Base-by-base conservation (phyloP, 2,113 vertebrate genomes). In the Salvator merianae region DNA sequence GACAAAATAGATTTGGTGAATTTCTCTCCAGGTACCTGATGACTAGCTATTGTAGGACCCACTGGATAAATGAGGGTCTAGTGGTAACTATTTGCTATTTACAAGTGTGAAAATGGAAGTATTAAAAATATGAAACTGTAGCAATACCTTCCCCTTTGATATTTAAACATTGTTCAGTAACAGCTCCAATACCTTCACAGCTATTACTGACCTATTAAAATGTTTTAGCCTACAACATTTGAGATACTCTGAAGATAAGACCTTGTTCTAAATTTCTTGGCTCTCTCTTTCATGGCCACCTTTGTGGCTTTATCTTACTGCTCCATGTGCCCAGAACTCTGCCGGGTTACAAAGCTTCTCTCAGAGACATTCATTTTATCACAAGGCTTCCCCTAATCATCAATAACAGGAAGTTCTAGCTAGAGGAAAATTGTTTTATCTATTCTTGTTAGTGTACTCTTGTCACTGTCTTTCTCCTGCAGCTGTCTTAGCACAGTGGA, bases 161-260 rank as follows among this genome's bases (percentile, higher is more conserved):
- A 55, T 77, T 84, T 84, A 3, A 82, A 32, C 32, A 0, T 0
- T n/a, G 62, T 79, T 26, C 43, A 43, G 75, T 24, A 81, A 32
- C 10, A 86, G 68, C 12, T 32, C 4, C n/a, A 75, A 24, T 22
- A 32, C 18, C 20, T 53, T 50, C 36, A 38, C n/a, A 55, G 43
- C 28, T 81, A 66, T 74, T 16, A n/a, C 6, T 68, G 66, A 62
- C 18, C 86, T 71, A 90, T 36, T 81, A 77, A 86, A 13, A 12
- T 26, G 66, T 66, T 43, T 36, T 53, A 73, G 34, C 43, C 26
- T 82, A 53, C 36, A 50, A 83, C 1, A 26, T 76, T 32, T 9
- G 7, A 8, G 73, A 38, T 16, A 18, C 70, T 66, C 68, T 38
- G 71, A 12, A 59, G 28, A 38, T 81, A 20, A 38, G 24, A 38